phyloP scores from a whole-genome alignment of 2,888 invertebrate species.

The Agrenia bidenticulata region DNA sequence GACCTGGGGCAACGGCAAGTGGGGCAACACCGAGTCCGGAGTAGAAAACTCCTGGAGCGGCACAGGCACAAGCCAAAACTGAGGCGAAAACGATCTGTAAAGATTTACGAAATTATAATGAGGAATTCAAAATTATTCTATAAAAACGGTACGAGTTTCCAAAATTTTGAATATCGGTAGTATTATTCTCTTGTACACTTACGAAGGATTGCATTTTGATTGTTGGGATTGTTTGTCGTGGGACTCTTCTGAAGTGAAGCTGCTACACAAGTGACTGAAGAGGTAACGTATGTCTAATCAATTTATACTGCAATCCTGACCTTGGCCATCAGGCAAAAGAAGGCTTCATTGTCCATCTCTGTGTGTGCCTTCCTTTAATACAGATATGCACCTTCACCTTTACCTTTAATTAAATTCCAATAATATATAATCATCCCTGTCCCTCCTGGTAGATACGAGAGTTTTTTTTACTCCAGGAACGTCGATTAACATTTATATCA shows the following conservation, averaged over 20 bases:
- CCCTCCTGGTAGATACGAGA: not conserved
- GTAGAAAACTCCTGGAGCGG: conserved; percentile 38
- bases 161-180: not conserved
- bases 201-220: conserved; percentile 35
- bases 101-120: conserved; percentile 3
- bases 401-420: conserved; percentile 9
- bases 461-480: too few relatives aligned
- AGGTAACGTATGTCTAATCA: conserved; percentile 27
- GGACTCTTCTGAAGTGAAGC: conserved; percentile 27
- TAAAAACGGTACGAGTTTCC: not conserved
- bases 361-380: not conserved
- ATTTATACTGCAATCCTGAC: conserved; percentile 37
- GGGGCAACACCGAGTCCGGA: conserved; percentile 14
- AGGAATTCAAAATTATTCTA: not conserved
- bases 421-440: not conserved
- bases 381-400: conserved; percentile 5
- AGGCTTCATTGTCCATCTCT: not conserved
- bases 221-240: conserved; percentile 17
- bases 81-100: conserved; percentile 47
- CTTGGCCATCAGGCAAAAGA: conserved; percentile 20
- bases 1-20: conserved; percentile 37
- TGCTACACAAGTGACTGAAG: conserved; percentile 33
- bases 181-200: conserved; percentile 28
- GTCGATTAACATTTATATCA: too few relatives aligned
- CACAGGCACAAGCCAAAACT: conserved; percentile 44